Evolutionary conservation across 1,140 invertebrate species (phyloP), one percentile per base, ranked within the genome.

Genomic region (Sipha flava): DNA sequence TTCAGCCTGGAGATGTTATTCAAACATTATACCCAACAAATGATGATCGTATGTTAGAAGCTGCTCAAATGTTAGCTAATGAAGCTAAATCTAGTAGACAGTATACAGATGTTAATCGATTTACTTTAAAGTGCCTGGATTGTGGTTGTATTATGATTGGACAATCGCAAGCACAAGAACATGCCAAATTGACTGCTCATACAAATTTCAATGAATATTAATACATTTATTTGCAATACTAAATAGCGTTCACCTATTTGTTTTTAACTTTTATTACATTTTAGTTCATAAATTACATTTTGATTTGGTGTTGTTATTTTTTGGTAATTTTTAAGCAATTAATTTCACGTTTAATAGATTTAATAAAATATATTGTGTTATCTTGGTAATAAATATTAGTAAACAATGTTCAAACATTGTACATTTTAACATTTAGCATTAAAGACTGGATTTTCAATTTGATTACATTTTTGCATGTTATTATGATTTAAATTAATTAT

Each of bases 91-190:
- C 90, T 16, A 92, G 92, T 82, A 89, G 93, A 81, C 95, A 95
- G 83, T 98, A 91, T 84, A 98, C 95, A 5, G 95, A 97, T 87
- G 89, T 96, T 0, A 90, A 92, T 82, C 93, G 92, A 82, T 97
- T 98, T 83, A 92, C 90, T 0, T 85, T 98, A 0, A 91, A 91
- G 80, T 98, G 96, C 86, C 86, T 92, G 80, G 87, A 91, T 18
- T 98, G 96, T 85, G 88, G 93, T 81, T 85, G 88, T 21, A 86
- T 89, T 81, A 85, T 98, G 1, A 90, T 87, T 73, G 95, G 95
- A 14, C 91, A 95, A 84, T 86, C 85, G 2, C 91, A 94, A 84
- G 95, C 95, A 1, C 91, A 93, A 82, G 86, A 90, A 64, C 95
- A 98, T 87, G 95, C 95, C 14, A 91, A 92, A 85, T 86, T 88